phyloP scores from a whole-genome alignment of 2,113 vertebrate species.

The Phycodurus eques region DNA sequence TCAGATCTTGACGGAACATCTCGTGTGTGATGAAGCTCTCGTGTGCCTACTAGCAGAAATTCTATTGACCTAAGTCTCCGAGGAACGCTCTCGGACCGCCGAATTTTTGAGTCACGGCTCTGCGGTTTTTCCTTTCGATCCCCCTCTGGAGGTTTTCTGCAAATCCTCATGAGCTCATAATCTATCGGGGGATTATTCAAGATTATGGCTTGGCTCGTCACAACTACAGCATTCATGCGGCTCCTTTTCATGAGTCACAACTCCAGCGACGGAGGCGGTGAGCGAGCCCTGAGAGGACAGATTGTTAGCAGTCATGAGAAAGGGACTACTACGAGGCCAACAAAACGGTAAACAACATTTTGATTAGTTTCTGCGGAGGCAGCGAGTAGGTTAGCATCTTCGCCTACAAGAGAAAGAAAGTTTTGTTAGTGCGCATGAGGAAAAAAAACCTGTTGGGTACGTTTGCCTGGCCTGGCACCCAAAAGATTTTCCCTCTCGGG shows the following conservation, averaged over 20 bases:
- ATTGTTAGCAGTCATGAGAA: background rate
- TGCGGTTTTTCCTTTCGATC: constrained; percentile 5
- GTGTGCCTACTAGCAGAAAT: background rate
- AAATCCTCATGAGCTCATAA: constrained; percentile 38
- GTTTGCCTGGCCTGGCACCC: background rate
- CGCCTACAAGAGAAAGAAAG: constrained; percentile 1
- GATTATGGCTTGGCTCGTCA: constrained; percentile 35
- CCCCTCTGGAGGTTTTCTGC: constrained; percentile 20
- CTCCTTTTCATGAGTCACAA: background rate
- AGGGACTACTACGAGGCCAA: background rate
- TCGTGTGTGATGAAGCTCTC: background rate
- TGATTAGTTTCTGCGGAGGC: background rate
- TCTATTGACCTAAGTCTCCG: too few relatives aligned
- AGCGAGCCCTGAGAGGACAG: background rate
- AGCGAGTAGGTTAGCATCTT: background rate
- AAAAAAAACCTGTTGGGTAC: background rate
- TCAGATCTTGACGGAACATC: background rate
- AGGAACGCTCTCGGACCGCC: background rate
- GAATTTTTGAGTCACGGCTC: constrained; percentile 24
- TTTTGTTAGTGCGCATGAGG: background rate
- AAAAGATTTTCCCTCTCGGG: background rate
- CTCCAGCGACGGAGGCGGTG: background rate
- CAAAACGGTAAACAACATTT: background rate
- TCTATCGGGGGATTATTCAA: constrained; percentile 38
- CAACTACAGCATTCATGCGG: constrained; percentile 6